Percentiles rank a stretch among this genome's conserved stretches.
phyloP scores from a whole-genome alignment of 1,140 invertebrate species.

The Aphidius gifuensis region DNA sequence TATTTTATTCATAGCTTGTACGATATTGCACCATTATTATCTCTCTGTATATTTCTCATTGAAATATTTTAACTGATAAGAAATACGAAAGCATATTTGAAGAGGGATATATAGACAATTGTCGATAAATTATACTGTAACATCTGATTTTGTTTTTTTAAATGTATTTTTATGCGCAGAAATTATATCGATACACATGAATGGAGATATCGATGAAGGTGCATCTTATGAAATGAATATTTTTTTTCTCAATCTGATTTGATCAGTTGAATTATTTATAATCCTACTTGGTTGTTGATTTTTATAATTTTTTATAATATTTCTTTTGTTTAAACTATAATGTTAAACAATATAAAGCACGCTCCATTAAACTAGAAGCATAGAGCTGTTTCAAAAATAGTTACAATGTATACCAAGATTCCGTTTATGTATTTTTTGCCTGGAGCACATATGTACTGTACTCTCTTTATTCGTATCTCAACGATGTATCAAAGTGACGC shows the following conservation, averaged over 20 bases:
- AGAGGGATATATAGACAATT: slow-evolving; percentile 8
- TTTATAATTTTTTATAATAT: neutral
- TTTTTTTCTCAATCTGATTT: slow-evolving; percentile 3
- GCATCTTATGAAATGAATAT: neutral
- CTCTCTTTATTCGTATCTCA: slow-evolving; percentile 18
- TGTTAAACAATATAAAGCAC: slow-evolving; percentile 26
- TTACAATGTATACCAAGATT: neutral
- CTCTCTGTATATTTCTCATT: too few species aligned
- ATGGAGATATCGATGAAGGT: neutral
- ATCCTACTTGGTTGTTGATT: neutral
- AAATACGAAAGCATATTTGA: too few species aligned
- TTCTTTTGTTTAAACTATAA: slow-evolving; percentile 1
- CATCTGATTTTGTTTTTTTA: neutral
- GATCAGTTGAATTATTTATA: slow-evolving; percentile 28
- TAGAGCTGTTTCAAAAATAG: neutral
- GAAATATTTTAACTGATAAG: too few species aligned
- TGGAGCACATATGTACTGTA: neutral
- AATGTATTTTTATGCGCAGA: neutral
- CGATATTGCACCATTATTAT: neutral
- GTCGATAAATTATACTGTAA: slow-evolving; percentile 18
- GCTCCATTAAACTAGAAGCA: slow-evolving; percentile 30
- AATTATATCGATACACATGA: neutral
- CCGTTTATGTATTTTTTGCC: neutral
- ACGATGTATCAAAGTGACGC: slow-evolving; percentile 29
- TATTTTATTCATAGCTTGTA: neutral